Percentiles rank a stretch among this genome's conserved stretches.
phyloP scores from a whole-genome alignment of 2,888 invertebrate genomes.

The Barypeithes pellucidus region DNA sequence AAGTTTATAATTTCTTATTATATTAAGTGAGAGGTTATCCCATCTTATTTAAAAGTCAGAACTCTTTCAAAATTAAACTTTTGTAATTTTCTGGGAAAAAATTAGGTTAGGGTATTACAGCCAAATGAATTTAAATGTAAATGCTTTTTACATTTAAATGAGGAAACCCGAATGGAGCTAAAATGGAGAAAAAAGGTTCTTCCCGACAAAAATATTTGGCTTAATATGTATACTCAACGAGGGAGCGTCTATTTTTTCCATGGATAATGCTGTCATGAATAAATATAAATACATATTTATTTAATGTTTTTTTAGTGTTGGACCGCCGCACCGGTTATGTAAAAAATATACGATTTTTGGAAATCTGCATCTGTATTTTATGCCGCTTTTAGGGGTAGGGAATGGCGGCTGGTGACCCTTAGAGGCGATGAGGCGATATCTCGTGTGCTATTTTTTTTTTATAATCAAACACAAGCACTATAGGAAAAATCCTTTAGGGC shows the following conservation, averaged over 20 bases:
- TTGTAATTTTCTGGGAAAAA: conserved; percentile 23
- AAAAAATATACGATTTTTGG: not conserved
- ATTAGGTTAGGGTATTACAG: conserved; percentile 27
- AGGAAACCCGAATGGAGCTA: conserved; percentile 16
- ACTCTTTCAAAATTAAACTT: conserved; percentile 26
- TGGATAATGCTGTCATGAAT: conserved; percentile 5
- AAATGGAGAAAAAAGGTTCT: conserved; percentile 16
- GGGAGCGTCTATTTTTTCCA: conserved; percentile 7
- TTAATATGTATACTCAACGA: conserved; percentile 14
- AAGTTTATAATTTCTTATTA: too few relatives aligned
- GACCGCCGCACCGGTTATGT: not conserved
- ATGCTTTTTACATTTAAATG: conserved; percentile 28
- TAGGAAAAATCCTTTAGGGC: too few relatives aligned
- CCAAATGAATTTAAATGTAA: conserved; percentile 26
- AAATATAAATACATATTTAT: conserved; percentile 8
- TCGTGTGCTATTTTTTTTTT: too few relatives aligned
- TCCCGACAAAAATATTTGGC: conserved; percentile 11
- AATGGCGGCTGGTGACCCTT: too few relatives aligned
- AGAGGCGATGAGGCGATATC: too few relatives aligned
- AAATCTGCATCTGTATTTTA: too few relatives aligned
- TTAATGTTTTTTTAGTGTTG: not conserved
- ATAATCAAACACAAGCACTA: too few relatives aligned
- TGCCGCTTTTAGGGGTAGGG: too few relatives aligned
- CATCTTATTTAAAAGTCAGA: conserved; percentile 17
- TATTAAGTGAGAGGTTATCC: conserved; percentile 5